Base-by-base conservation (phyloP, 1,140 invertebrate genomes). In the Zaprionus gabonicus region DNA sequence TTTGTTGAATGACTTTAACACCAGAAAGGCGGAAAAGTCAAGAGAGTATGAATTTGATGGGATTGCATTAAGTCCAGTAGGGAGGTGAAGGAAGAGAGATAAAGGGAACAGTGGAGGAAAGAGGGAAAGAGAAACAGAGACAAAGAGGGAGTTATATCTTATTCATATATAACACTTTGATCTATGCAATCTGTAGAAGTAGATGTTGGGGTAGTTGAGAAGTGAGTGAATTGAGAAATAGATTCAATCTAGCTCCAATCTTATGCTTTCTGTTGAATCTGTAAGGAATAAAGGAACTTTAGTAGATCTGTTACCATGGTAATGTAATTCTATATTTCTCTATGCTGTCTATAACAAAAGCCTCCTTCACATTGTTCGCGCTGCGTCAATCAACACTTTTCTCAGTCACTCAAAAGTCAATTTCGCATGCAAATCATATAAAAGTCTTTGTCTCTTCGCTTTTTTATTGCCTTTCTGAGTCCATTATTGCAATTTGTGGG, bases 1-100 rank as follows among this genome's bases (percentile, higher is more conserved):
- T 46, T 51, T 38, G 41, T 56, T 62, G n/a, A 67, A 46, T 79
- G 79, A 27, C 57, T 72, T 87, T 81, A 87, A 84, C 83, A 69
- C 84, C 51, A 68, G 71, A 71, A 65, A 59, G 55, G 44, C 67
- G n/a, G 13, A 10, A 27, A 13, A 20, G n/a, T 38, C 28, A 38
- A 9, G 10, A 13, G 6, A 31, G 46, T 17, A 49, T 41, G 38
- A 7, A 41, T n/a, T n/a, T 41, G 15, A n/a, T 41, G n/a, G n/a
- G 7, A 17, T 46, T 17, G 41, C n/a, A 44, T n/a, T 6, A 17
- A 7, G 31, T 34, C 5, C n/a, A 41, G 15, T 7, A n/a, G 5
- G 15, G 9, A 41, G 2, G 38, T 15, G 15, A 2, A 15, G 41
- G 0, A 1, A 9, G n/a, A 44, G n/a, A 3, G 38, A 3, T 4